Evolutionary conservation across 2,888 invertebrate species (phyloP).

Genomic region (Idaea biselata): DNA sequence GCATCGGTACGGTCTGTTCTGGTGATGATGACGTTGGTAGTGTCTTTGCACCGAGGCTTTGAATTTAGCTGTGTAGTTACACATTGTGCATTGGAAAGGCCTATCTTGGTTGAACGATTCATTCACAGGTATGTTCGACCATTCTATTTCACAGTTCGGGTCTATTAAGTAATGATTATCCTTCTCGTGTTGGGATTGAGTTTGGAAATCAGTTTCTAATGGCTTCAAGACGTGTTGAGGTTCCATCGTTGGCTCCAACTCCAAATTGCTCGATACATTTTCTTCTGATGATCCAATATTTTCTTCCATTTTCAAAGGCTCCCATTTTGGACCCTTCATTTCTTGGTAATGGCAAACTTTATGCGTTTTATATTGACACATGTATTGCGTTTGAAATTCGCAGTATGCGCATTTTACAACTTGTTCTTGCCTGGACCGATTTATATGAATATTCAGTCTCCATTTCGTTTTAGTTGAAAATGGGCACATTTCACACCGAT

Average conservation of each 20-base stretch:
- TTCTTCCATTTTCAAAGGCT: conserved; percentile 1
- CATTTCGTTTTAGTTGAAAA: conserved; percentile 54
- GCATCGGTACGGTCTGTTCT: conserved; percentile 57
- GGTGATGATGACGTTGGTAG: conserved; percentile 58
- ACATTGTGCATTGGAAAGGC: conserved; percentile 55
- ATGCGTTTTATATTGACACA: conserved; percentile 55
- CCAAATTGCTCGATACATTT: neutral
- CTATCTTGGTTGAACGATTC: conserved; percentile 46
- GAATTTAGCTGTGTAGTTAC: conserved; percentile 52
- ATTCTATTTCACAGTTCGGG: conserved; percentile 44
- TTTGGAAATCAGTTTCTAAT: conserved; percentile 1
- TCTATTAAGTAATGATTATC: conserved; percentile 47
- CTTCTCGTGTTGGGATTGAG: conserved; percentile 22
- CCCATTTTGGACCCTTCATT: conserved; percentile 12
- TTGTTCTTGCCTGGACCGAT: conserved; percentile 41
- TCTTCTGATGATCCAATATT: neutral
- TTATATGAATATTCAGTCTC: conserved; percentile 55
- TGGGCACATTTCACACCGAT: conserved; percentile 52
- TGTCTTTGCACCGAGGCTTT: conserved; percentile 64
- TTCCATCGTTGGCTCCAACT: neutral
- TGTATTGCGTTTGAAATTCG: conserved; percentile 48
- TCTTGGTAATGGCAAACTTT: conserved; percentile 35
- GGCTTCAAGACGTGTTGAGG: neutral
- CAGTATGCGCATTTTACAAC: conserved; percentile 48
- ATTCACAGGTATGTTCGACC: conserved; percentile 53